Conservation (phyloP, 2,797 vertebrate species). For the Helicolenus hilgendorfi region DNA sequence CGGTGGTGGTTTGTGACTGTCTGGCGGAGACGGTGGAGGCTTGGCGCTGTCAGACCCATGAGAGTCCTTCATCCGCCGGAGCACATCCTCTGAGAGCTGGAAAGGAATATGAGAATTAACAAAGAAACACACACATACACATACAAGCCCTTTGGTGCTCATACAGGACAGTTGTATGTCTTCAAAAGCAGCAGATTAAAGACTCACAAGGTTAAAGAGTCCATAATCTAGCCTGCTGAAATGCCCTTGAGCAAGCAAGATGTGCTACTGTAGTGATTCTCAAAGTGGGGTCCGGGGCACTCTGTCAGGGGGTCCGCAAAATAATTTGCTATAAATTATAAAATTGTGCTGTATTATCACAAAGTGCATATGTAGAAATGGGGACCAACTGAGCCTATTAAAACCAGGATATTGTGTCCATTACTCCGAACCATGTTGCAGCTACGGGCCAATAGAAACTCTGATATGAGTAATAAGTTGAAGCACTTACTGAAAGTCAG, state of each 20-base stretch:
- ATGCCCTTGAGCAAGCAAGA: not conserved
- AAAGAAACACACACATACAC: not conserved
- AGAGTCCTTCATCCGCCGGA: slow-evolving; percentile 85
- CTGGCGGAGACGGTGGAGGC: slow-evolving; percentile 29
- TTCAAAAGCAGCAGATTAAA: not conserved
- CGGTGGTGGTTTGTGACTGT: slow-evolving; percentile 50
- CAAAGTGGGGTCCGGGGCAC: too few species aligned
- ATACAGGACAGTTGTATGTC: not conserved
- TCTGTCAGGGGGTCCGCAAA: too few species aligned
- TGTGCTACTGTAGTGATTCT: not conserved
- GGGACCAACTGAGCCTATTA: too few species aligned
- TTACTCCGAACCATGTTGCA: too few species aligned
- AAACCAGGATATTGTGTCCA: too few species aligned
- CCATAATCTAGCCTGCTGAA: not conserved
- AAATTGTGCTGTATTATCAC: too few species aligned
- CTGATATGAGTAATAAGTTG: too few species aligned
- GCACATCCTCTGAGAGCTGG: slow-evolving; percentile 88
- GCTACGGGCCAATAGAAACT: too few species aligned
- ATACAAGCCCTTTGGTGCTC: not conserved
- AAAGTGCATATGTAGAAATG: too few species aligned
- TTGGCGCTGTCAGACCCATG: slow-evolving; percentile 48
- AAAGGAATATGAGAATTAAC: slow-evolving; percentile 11
- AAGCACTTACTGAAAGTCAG: too few species aligned
- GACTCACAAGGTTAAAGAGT: not conserved
- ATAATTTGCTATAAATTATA: too few species aligned